Conservation (phyloP, 2,113 vertebrate genomes). For the Limnothrissa miodon region DNA sequence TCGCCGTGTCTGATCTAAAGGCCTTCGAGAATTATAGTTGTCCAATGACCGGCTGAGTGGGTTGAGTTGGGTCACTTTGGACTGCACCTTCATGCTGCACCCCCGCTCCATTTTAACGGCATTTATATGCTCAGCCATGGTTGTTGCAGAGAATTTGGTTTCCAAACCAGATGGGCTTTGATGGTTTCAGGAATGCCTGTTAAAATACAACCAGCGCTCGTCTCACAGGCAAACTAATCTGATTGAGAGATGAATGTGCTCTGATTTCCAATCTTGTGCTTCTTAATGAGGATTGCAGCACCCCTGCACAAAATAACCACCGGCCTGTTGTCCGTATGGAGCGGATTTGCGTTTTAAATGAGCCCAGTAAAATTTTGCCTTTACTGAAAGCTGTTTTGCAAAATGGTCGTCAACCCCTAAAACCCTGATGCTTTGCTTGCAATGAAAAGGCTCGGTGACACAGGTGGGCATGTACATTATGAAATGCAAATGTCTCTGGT, state of each 20-base stretch:
- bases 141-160: neutral
- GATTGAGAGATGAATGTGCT: neutral
- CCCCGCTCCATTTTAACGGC: neutral
- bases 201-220: neutral
- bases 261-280: neutral
- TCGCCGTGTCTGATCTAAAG: constrained; percentile 9
- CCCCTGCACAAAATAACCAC: neutral
- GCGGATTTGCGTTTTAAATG: constrained; percentile 9
- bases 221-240: neutral
- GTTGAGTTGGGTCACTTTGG: neutral
- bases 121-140: neutral
- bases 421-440: neutral
- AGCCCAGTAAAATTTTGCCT: neutral
- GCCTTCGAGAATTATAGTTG: neutral
- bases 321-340: neutral
- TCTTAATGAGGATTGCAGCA: neutral
- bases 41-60: constrained; percentile 2
- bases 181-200: neutral
- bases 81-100: neutral
- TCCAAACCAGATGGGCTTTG: neutral
- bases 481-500: neutral
- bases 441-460: neutral
- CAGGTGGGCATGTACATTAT: neutral
- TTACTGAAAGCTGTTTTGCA: neutral
- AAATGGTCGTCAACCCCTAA: neutral